Percentiles rank a stretch among this genome's conserved stretches.
Conservation (phyloP, 2,113 vertebrate genomes). For the Chlorodrepanis virens region DNA sequence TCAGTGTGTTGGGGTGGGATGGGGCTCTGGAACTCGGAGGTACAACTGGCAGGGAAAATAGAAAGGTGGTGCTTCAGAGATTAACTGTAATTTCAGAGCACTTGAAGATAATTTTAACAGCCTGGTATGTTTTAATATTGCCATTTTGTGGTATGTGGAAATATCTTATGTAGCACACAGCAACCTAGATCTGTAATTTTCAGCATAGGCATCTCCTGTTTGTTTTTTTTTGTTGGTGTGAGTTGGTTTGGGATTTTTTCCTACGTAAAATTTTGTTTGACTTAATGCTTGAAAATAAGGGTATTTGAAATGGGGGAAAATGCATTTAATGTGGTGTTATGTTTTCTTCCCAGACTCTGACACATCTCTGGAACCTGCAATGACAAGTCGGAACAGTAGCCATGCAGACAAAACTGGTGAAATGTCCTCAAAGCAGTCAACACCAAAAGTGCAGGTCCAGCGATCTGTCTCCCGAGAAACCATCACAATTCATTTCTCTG, state of each 20-base stretch:
- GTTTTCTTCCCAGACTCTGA: conserved; percentile 77
- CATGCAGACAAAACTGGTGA: conserved; percentile 84
- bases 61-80: neutral
- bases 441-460: conserved; percentile 95
- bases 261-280: neutral
- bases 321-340: neutral
- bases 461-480: conserved; percentile 92
- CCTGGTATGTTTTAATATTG: neutral
- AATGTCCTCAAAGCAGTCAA: conserved; percentile 79
- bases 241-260: neutral
- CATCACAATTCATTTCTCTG: conserved; percentile 98
- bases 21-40: neutral
- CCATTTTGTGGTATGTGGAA: neutral
- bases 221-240: neutral
- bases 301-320: neutral
- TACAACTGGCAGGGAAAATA: neutral
- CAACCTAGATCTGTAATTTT: neutral
- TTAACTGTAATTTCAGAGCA: neutral
- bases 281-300: neutral
- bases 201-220: neutral
- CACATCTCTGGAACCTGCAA: conserved; percentile 82
- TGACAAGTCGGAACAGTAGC: conserved; percentile 91
- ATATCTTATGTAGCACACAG: neutral
- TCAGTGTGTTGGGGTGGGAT: neutral
- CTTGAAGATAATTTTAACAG: neutral